These are phyloP conservation scores for Latrodectus elegans DNA, from an alignment of 2,888 invertebrate genomes.

Conservation along the genomic window DNA sequence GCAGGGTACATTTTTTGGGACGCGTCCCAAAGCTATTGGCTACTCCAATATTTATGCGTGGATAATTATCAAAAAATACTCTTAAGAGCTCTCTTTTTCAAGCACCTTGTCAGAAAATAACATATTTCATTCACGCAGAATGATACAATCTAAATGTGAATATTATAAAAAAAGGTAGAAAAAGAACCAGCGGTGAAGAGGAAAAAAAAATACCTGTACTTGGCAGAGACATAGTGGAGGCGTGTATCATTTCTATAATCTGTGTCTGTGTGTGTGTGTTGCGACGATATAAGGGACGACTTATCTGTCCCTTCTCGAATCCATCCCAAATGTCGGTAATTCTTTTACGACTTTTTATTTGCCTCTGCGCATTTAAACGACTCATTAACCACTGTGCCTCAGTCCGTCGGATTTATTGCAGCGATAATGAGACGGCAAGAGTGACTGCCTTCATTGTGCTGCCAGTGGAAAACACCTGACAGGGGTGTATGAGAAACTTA, in stretches of 20 bases:
- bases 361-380: conserved; percentile 19
- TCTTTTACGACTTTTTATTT: conserved; percentile 12
- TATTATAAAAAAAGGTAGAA: conserved; percentile 8
- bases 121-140: neutral
- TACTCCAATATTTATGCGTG: too few relatives aligned
- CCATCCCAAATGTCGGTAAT: conserved; percentile 8
- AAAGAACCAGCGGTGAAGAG: too few relatives aligned
- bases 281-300: neutral
- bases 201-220: too few relatives aligned
- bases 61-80: too few relatives aligned
- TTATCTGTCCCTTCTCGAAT: conserved; percentile 8
- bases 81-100: neutral
- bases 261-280: neutral
- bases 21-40: too few relatives aligned
- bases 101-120: conserved; percentile 8
- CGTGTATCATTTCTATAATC: conserved; percentile 24
- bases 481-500: too few relatives aligned
- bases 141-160: conserved; percentile 28
- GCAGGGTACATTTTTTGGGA: too few relatives aligned
- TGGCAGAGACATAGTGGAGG: neutral
- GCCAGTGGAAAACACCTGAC: too few relatives aligned
- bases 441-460: neutral
- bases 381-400: conserved; percentile 21
- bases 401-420: conserved; percentile 26
- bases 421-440: conserved; percentile 28